These are phyloP conservation scores for Deilephila elpenor DNA, from an alignment of 2,888 invertebrate species.

Conservation along the genomic window DNA sequence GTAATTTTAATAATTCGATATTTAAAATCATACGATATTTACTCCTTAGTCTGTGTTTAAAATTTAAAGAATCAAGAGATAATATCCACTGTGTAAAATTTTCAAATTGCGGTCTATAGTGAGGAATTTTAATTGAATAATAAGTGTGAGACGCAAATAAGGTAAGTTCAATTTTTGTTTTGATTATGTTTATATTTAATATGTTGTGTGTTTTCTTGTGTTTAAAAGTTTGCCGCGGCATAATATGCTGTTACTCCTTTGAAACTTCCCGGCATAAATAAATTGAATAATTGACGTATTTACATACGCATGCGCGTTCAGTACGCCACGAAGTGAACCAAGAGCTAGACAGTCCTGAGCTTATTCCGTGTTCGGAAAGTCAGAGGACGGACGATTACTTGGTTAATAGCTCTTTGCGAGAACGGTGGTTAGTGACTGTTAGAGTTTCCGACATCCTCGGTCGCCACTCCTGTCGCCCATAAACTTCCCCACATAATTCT, in stretches of 20 bases:
- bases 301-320: conserved; percentile 68
- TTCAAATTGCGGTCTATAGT: not conserved
- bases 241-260: not conserved
- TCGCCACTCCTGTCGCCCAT: conserved; percentile 29
- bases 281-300: conserved; percentile 69
- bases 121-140: not conserved
- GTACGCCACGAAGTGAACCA: conserved; percentile 64
- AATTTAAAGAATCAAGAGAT: not conserved
- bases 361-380: conserved; percentile 35
- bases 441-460: conserved; percentile 27
- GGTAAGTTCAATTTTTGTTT: not conserved
- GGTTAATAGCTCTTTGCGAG: conserved; percentile 45
- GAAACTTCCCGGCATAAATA: conserved; percentile 57
- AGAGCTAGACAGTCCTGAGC: conserved; percentile 39
- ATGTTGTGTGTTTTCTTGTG: not conserved
- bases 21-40: too few relatives aligned
- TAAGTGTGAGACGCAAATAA: not conserved
- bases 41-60: too few relatives aligned
- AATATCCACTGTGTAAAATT: not conserved
- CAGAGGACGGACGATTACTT: conserved; percentile 40
- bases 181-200: too few relatives aligned
- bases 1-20: too few relatives aligned
- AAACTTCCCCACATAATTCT: not conserved
- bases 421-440: conserved; percentile 39
- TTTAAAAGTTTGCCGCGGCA: not conserved